Evolutionary conservation across 2,888 invertebrate species (phyloP).

Genomic region (Leptopilina drosophilae): DNA sequence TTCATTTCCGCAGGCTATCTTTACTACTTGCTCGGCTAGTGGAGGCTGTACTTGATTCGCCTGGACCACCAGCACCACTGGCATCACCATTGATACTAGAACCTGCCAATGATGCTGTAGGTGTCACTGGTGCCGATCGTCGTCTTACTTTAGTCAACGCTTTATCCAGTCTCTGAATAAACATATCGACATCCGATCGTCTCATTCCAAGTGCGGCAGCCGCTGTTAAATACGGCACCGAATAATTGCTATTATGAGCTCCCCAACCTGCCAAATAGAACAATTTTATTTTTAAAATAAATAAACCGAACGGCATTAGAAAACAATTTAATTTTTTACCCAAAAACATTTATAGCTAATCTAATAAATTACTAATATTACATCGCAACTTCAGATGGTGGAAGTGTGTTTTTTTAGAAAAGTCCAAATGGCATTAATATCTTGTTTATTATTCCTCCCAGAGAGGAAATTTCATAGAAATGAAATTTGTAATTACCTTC

Average conservation of each 20-base stretch:
- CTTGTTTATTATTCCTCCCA: not conserved
- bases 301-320: no score
- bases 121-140: slow-evolving; percentile 72
- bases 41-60: slow-evolving; percentile 73
- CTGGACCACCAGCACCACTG: slow-evolving; percentile 70
- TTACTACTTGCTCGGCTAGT: slow-evolving; percentile 75
- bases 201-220: slow-evolving; percentile 86
- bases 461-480: not conserved
- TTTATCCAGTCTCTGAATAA: slow-evolving; percentile 82
- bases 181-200: slow-evolving; percentile 83
- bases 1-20: slow-evolving; percentile 75
- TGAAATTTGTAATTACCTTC: slow-evolving; percentile 75
- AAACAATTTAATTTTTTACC: no score
- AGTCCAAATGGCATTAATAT: not conserved
- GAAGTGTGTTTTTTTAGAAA: not conserved
- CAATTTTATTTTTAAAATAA: no score
- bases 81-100: slow-evolving; percentile 74
- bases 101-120: slow-evolving; percentile 72
- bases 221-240: slow-evolving; percentile 84
- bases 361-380: not conserved
- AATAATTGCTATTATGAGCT: slow-evolving; percentile 81
- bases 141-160: slow-evolving; percentile 77
- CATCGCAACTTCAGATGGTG: not conserved
- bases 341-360: no score
- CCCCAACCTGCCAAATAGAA: slow-evolving; percentile 81